Conservation (phyloP, 2,797 vertebrate genomes). For the Myotis myotis region DNA sequence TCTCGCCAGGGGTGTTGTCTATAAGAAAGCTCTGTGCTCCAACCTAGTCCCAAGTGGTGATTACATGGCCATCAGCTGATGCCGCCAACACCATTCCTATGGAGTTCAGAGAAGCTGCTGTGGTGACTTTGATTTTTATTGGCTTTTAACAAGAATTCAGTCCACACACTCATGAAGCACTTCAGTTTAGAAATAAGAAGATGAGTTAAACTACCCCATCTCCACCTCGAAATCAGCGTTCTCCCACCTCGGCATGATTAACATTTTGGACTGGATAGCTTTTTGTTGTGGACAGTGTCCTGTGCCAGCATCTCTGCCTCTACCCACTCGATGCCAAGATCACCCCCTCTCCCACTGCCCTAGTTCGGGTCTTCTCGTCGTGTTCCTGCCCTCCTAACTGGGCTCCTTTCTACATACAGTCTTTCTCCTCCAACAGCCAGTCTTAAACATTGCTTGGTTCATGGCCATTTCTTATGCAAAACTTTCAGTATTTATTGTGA, state of each 20-base stretch:
- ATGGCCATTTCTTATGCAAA: not conserved
- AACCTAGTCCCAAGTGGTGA: slow-evolving; percentile 37
- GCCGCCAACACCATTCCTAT: not conserved
- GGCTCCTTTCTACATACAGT: not conserved
- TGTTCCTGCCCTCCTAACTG: not conserved
- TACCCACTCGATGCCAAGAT: too few species aligned
- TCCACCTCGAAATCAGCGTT: not conserved
- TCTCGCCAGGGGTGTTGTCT: slow-evolving; percentile 23
- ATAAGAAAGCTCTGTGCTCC: slow-evolving; percentile 54
- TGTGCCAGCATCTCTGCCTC: too few species aligned
- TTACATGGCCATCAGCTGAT: slow-evolving; percentile 3
- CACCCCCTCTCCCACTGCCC: not conserved
- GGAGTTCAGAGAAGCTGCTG: not conserved
- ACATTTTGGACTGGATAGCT: not conserved
- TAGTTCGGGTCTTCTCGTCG: not conserved
- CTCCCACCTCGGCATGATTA: not conserved
- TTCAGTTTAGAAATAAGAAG: not conserved
- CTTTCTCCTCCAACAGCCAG: not conserved
- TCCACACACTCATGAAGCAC: not conserved
- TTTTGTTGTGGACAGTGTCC: not conserved
- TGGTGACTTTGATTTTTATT: slow-evolving; percentile 1
- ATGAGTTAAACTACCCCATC: not conserved
- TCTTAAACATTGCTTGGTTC: not conserved
- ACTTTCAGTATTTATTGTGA: not conserved
- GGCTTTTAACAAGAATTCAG: slow-evolving; percentile 17